Base-by-base conservation (phyloP, 2,797 vertebrate genomes). In the Rhynchonycteris naso region DNA sequence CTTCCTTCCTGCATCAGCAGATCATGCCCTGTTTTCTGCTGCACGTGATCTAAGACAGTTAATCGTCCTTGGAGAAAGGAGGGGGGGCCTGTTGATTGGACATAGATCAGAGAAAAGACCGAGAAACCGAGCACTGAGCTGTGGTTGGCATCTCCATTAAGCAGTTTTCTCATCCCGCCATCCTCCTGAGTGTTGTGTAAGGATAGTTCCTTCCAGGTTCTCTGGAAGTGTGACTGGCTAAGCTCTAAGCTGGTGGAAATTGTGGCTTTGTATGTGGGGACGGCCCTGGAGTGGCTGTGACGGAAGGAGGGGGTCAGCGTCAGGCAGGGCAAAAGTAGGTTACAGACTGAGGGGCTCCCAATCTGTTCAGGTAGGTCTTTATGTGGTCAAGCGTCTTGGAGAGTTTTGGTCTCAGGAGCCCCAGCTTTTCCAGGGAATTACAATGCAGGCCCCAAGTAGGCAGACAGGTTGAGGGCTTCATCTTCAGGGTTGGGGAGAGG, bases 31-130 rank as follows among this genome's bases (percentile, higher is more conserved):
- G 7, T 13, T 8, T 13, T 8, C 12, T 63, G 21, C 50, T 10
- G 2, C 13, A 10, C 2, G 1, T 10, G 11, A 22, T 69, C 47
- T 76, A 1, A 30, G 30, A 28, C 61, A 1, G 1, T 15, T 12
- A 24, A 12, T 3, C 9, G 47, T 5, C 26, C 13, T 28, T 21
- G 7, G 3, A 59, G 22, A 9, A 9, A 5, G 16, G 3, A 22
- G 26, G 4, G 35, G 33, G 21, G 2, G 8, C 1, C 10, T 4
- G 0, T 19, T 13, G 22, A 5, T 22, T 2, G 11, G 43, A 15
- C 7, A 1, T 10, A 5, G 68, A 21, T 24, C 12, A 2, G 10
- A 2, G 33, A 50, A 14, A n/a, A 13, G 61, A 65, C 30, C 7
- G 4, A 0, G 24, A 5, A 11, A 4, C n/a, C 84, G 5, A 5